Evolutionary conservation across 2,113 vertebrate species (phyloP).

Genomic region (Zapornia atra): DNA sequence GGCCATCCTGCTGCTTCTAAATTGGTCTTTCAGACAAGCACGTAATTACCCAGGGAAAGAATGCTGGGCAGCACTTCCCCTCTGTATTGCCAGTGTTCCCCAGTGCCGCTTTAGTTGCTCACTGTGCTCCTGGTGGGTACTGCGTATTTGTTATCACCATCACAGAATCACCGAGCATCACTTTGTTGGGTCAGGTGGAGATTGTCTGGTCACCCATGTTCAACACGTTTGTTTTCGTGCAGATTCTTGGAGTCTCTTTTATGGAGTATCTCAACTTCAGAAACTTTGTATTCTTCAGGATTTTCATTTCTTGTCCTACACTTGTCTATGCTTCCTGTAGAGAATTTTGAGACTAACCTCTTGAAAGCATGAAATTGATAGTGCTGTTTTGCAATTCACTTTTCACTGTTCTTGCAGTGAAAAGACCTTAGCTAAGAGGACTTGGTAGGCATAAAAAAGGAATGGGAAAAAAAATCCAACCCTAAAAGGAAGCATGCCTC

Average conservation of each 20-base stretch:
- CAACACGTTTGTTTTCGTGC: not conserved
- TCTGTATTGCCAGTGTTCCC: not conserved
- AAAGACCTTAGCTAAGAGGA: not conserved
- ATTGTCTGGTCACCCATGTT: fast-evolving
- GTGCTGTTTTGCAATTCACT: not conserved
- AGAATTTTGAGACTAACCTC: not conserved
- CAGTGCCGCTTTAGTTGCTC: not conserved
- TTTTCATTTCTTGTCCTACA: not conserved
- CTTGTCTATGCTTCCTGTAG: not conserved
- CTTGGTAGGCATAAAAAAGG: not conserved
- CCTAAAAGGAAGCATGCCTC: not conserved
- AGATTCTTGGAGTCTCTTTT: not conserved
- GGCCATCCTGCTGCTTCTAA: not conserved
- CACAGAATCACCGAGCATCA: not conserved
- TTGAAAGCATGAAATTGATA: not conserved
- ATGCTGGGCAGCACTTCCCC: not conserved
- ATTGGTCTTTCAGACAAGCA: not conserved
- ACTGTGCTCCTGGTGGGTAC: not conserved
- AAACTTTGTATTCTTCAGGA: not conserved
- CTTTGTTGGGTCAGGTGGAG: not conserved
- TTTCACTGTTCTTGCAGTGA: not conserved
- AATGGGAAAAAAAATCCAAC: too few relatives aligned
- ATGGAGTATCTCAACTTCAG: not conserved
- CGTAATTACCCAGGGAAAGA: not conserved
- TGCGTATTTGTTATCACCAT: not conserved